Conservation (phyloP, 2,113 vertebrate genomes). For the Oenanthe melanoleuca region DNA sequence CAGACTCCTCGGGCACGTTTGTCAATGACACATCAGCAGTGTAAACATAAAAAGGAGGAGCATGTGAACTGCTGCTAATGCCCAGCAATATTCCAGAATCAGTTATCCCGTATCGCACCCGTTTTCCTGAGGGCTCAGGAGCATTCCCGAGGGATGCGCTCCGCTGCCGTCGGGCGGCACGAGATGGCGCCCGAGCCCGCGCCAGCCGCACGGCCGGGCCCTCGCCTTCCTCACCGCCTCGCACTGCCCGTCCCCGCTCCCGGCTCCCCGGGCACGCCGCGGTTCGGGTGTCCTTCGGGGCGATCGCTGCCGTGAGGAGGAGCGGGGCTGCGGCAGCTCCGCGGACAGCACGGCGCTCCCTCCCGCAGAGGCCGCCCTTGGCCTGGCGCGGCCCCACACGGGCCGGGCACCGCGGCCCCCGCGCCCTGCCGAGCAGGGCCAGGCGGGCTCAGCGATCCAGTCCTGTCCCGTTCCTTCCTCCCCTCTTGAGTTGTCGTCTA, state of each 20-base stretch:
- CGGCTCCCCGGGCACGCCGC: background rate
- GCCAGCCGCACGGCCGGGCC: accelerated
- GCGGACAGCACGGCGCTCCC: background rate
- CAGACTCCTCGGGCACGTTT: background rate
- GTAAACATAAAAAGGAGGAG: background rate
- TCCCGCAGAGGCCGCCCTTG: background rate
- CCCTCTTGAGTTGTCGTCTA: background rate
- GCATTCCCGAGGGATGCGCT: background rate
- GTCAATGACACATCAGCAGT: background rate
- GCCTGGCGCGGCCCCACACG: accelerated
- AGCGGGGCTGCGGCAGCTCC: background rate
- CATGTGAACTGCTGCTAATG: background rate
- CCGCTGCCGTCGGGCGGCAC: background rate
- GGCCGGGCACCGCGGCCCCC: accelerated
- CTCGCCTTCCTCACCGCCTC: no score
- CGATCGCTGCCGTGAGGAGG: accelerated
- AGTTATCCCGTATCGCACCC: accelerated
- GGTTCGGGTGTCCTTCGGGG: accelerated
- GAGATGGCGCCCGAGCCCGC: slow-evolving; percentile 32
- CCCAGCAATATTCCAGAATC: background rate
- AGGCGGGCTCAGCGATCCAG: no score
- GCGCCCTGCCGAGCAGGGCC: accelerated
- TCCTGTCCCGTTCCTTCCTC: background rate
- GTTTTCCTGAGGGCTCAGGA: accelerated
- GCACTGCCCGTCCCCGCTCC: accelerated